Base-by-base conservation (phyloP, 2,797 vertebrate species). In the Aeoliscus strigatus region DNA sequence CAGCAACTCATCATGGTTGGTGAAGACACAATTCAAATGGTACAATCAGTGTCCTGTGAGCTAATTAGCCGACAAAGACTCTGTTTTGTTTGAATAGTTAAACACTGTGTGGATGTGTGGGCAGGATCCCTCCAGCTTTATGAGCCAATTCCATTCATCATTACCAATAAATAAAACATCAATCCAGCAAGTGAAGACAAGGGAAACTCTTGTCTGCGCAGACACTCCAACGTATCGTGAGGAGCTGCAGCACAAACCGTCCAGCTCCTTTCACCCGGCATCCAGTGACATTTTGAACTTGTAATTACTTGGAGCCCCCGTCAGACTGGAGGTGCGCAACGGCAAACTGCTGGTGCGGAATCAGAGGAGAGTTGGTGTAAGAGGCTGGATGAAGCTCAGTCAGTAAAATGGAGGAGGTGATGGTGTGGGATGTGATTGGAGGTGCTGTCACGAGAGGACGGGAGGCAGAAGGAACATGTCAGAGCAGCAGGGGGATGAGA, bases 351-450 rank as follows among this genome's bases (percentile, higher is more conserved):
- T n/a, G n/a, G n/a, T n/a, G n/a, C n/a, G n/a, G n/a, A n/a, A n/a
- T n/a, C 27, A 10, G 26, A 61, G 45, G 61, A 59, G 62, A 73
- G 71, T 64, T 51, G 28, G 30, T 9, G 21, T 36, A 21, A n/a
- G 51, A 66, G 55, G 49, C 34, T 37, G 63, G 9, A 38, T 70
- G 60, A 16, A 48, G 41, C 60, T 62, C n/a, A 49, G 56, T 59
- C 56, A 71, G 46, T 66, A 80, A 80, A 77, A 83, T 77, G 75
- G 70, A 75, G 71, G 75, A 74, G 73, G 72, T 72, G 60, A 68
- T 49, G 39, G 67, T 62, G 79, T 77, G 64, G 75, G 77, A 73
- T 73, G 73, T 59, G 63, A 59, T 32, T 68, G 76, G 56, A 74
- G 70, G 57, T 66, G 53, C 68, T 66, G 65, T 62, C 74, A 64